Conservation (phyloP, 2,888 invertebrate species). For the Drosophila ustulata region DNA sequence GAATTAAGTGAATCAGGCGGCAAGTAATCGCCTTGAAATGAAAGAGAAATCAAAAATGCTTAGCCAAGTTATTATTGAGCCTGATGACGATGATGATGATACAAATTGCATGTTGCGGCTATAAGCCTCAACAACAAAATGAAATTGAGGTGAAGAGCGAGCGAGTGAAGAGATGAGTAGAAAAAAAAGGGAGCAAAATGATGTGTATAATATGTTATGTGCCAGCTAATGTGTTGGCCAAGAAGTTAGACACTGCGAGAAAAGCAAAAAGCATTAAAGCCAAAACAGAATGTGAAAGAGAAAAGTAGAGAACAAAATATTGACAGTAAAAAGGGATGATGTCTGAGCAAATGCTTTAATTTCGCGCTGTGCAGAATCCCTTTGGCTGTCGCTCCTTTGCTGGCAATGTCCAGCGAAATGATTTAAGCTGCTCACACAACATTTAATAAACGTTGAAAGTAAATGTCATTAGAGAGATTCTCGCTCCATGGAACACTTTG, state of each 20-base stretch:
- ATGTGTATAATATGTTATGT: constrained; percentile 23
- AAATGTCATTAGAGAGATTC: constrained; percentile 73
- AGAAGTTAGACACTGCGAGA: constrained; percentile 29
- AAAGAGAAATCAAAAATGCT: constrained; percentile 74
- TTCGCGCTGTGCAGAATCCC: constrained; percentile 1
- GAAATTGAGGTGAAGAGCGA: constrained; percentile 22
- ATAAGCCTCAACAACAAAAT: constrained; percentile 16
- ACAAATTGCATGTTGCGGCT: constrained; percentile 65
- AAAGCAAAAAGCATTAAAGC: constrained; percentile 1
- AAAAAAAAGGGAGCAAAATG: constrained; percentile 6
- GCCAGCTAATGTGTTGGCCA: constrained; percentile 19
- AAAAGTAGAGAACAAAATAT: no score
- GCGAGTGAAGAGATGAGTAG: not conserved
- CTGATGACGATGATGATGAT: constrained; percentile 69
- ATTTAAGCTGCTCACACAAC: constrained; percentile 71
- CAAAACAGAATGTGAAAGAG: not conserved
- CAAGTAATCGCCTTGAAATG: constrained; percentile 70
- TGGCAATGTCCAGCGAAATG: constrained; percentile 60
- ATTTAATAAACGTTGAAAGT: constrained; percentile 81
- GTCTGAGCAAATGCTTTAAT: not conserved
- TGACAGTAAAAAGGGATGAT: not conserved
- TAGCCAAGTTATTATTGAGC: constrained; percentile 65
- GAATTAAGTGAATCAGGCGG: constrained; percentile 64
- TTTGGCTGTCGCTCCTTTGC: not conserved
- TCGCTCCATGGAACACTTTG: constrained; percentile 32